Conservation (phyloP, 92 coral and sea anemone species). For the Plumapathes pennacea region DNA sequence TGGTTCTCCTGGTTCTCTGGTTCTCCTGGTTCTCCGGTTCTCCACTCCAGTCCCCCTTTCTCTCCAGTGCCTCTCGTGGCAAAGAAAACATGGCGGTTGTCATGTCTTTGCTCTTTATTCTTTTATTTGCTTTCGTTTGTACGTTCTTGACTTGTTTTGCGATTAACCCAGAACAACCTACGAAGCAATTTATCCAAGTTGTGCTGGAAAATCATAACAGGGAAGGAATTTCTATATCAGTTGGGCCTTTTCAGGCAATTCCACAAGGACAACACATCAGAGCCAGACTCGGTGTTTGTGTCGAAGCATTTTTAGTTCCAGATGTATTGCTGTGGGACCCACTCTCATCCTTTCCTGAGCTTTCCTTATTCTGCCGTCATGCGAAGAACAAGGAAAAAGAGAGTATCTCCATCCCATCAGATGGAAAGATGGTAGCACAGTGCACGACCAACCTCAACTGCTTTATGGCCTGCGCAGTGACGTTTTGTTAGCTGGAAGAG, state of each 20-base stretch:
- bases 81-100: constrained; percentile 19
- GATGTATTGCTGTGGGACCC: constrained; percentile 51
- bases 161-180: constrained; percentile 10
- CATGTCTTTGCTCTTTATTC: constrained; percentile 3
- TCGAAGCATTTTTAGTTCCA: constrained; percentile 42
- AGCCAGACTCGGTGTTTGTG: constrained; percentile 20
- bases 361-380: constrained; percentile 15
- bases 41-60: no score
- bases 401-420: constrained; percentile 28
- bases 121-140: constrained; percentile 21
- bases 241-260: constrained; percentile 33
- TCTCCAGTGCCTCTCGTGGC: background rate
- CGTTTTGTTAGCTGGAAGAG: constrained; percentile 39
- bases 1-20: no score
- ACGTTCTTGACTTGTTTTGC: constrained; percentile 4
- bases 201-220: constrained; percentile 10
- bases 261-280: constrained; percentile 38
- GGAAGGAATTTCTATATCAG: constrained; percentile 15
- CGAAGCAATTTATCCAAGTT: constrained; percentile 20
- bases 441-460: constrained; percentile 39
- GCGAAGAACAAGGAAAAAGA: constrained; percentile 24
- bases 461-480: constrained; percentile 39
- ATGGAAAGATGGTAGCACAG: constrained; percentile 32
- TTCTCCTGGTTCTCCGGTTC: no score
- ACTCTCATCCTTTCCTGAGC: constrained; percentile 7